Base-by-base conservation (phyloP, 2,113 vertebrate species). In the Xenotilapia leptura region DNA sequence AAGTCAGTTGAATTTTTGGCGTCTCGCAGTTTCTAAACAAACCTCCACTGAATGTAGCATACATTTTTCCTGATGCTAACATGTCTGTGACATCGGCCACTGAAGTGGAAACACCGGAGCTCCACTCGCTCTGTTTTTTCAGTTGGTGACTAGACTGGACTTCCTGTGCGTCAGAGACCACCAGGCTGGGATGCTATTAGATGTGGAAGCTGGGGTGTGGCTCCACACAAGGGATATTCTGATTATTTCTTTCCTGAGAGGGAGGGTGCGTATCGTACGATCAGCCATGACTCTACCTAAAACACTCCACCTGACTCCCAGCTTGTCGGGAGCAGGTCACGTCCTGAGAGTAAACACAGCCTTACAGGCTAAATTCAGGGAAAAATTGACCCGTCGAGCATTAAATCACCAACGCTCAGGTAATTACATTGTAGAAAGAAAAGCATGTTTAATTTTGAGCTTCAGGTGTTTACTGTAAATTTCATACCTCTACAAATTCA, bases 91-190 rank as follows among this genome's bases (percentile, higher is more conserved):
- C 70, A 31, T 28, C 6, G 2, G 70, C 58, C 40, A 23, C 17
- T 7, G 6, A 2, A 70, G 36, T 26, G 88, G 31, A 81, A 53
- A 73, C 42, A 28, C 82, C 3, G 5, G 5, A 79, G 23, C 28
- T 31, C 21, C 45, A 33, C 26, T 77, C 3, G 4, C 49, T 33
- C 28, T 80, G 86, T 75, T 68, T 26, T 33, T 89, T 15, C 26
- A 45, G 49, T 40, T 31, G 68, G 15, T 84, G 82, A 82, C 55
- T 40, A 60, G 85, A 87, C 81, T 5, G 3, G 70, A 31, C 62
- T 88, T 89, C 60, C 73, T 40, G 73, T 88, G 73, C 5, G 31
- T 91, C 91, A 87, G 9, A 79, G 75, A 42, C 54, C 33, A 79
- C 55, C 56, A 68, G 73, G 75, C 80, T 79, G 92, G 79, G 77